Base-by-base conservation (phyloP, 1,140 invertebrate genomes). In the Andrena cerasifolii region DNA sequence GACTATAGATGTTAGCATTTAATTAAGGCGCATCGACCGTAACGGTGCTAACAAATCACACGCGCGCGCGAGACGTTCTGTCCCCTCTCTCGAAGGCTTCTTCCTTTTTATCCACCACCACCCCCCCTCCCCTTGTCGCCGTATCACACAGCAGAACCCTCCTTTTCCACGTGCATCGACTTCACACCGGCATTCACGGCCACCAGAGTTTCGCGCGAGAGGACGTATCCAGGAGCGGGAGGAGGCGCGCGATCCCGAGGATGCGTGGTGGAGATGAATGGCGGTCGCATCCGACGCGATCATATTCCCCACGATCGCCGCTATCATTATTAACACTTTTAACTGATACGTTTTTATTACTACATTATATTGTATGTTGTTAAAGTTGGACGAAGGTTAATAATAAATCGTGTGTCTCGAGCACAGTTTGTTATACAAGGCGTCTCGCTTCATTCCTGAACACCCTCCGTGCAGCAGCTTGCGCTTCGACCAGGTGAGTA, bases 281-380 rank as follows among this genome's bases (percentile, higher is more conserved):
- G 73, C 79, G 83, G 63, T 73, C 78, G 72, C 71, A 47, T 33
- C 10, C 43, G 59, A 78, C 67, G 73, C 82, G 63, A 78, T 65
- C 78, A 63, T 43, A 28, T 77, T 71, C 53, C 85, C 82, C 68
- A 80, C 66, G 88, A 85, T 89, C 87, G 87, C 88, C 89, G 86
- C 88, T 91, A 89, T 86, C 81, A 91, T 90, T 90, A 91, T 89
- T 87, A 89, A 40, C 76, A 86, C 65, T 86, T 90, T 87, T 91
- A 91, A 90, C 85, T 87, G 87, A 83, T 91, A 91, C 85, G 89
- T 90, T 92, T 90, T 90, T 88, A 91, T 91, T 92, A 91, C 85
- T 88, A 90, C 88, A 92, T 92, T 91, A 91, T 91, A 93, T 91
- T 93, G 88, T 92, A 92, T 91, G 89, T 92, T 92, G 91, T 93